These are phyloP conservation scores for Drosophila melanosoma DNA, from an alignment of 2,888 invertebrate genomes.

Conservation along the genomic window DNA sequence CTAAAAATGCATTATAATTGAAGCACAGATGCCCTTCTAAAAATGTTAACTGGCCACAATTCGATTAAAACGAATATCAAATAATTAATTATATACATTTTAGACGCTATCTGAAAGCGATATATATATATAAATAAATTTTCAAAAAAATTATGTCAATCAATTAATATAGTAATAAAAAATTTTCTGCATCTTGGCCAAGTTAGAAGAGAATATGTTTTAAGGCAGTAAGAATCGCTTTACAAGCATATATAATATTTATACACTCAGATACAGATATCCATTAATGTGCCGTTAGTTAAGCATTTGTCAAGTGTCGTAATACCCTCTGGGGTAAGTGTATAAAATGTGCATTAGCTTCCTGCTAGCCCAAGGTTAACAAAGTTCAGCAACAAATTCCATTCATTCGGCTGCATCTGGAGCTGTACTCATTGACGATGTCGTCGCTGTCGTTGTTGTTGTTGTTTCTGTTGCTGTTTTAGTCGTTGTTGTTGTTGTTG, in stretches of 20 bases:
- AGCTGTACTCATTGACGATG: constrained; percentile 70
- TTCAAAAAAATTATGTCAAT: neutral
- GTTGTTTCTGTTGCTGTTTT: constrained; percentile 28
- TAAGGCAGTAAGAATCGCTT: too few species aligned
- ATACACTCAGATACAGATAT: neutral
- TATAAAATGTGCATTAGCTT: constrained; percentile 67
- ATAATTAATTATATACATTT: neutral
- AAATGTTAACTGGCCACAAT: neutral
- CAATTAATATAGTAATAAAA: neutral
- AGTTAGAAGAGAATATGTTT: neutral
- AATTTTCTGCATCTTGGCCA: neutral
- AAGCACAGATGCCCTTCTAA: constrained; percentile 36
- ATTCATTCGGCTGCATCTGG: constrained; percentile 68
- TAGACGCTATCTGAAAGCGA: neutral
- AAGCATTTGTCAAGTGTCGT: constrained; percentile 19
- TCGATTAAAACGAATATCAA: constrained; percentile 7
- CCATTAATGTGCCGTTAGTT: constrained; percentile 1
- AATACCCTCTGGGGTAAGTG: constrained; percentile 38
- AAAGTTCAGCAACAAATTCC: constrained; percentile 75
- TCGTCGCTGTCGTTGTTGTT: constrained; percentile 46
- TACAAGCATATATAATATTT: too few species aligned
- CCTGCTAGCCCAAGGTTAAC: constrained; percentile 73
- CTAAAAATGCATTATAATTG: constrained; percentile 14
- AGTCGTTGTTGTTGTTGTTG: constrained; percentile 22
- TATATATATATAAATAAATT: neutral